A percentile compares a stretch with the other conserved stretches of the same genome.
Evolutionary conservation across 2,113 vertebrate genomes (phyloP).

Genomic region (Cryptotis parvus): DNA sequence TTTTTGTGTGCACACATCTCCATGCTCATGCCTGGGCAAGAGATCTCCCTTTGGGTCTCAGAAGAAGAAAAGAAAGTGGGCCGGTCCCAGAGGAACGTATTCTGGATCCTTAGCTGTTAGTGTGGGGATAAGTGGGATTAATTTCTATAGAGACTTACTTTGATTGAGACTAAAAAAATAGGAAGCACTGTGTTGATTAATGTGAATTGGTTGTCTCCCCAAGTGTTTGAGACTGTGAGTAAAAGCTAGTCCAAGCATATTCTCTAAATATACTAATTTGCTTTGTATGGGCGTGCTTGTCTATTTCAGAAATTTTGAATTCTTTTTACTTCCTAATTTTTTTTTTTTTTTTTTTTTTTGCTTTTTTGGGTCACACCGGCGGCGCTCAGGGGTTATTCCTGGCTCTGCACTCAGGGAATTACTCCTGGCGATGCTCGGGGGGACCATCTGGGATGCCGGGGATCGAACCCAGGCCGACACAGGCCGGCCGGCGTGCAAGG

Average conservation of each 20-base stretch:
- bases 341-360: neutral
- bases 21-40: neutral
- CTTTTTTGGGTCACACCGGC: too few relatives aligned
- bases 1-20: conserved; percentile 33
- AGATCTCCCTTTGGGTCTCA: neutral
- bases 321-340: conserved; percentile 34
- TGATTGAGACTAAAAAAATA: neutral
- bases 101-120: neutral
- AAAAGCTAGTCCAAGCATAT: neutral
- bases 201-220: conserved; percentile 36
- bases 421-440: too few relatives aligned
- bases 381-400: too few relatives aligned
- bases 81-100: neutral
- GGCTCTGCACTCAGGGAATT: too few relatives aligned
- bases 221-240: neutral
- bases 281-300: neutral
- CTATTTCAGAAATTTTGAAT: conserved; percentile 3
- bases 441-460: too few relatives aligned
- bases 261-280: neutral
- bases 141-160: conserved; percentile 33
- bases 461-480: too few relatives aligned
- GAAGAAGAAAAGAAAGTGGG: neutral
- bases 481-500: too few relatives aligned
- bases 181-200: neutral
- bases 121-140: neutral